Evolutionary conservation across 64 coral and sea anemone genomes (phyloP), one percentile per base, ranked within the genome.

Genomic region (Actinia equina): DNA sequence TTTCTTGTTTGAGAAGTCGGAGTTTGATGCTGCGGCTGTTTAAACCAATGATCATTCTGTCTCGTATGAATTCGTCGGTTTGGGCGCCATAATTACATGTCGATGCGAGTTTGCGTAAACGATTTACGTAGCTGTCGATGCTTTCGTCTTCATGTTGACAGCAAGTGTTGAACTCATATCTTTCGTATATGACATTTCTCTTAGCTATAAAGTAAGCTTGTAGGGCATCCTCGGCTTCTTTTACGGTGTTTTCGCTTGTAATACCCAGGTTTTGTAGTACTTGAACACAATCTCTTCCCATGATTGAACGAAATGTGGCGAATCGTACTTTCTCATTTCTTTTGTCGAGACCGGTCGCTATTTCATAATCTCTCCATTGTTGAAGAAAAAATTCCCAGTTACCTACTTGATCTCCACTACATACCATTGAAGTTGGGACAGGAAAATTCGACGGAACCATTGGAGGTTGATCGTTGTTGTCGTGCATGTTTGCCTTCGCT

Each of bases 291-390:
- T 85, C 86, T 46, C 70, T 26, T 79, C 78, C 85, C 86, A 84
- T 88, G 61, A 85, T 27, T 77, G 81, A 88, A 44, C 81, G 25
- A 57, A 83, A 77, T 2, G 80, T 92, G 7, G 81, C 59, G 9
- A 20, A 4, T 22, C 65, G 5, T 30, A 89, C 27, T 37, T 76
- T 78, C 88, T 79, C 62, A 45, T 14, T 57, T 46, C 57, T 45
- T 44, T 84, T 52, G 71, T 92, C 79, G 10, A 92, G 54, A 61
- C 51, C 86, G 52, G 86, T 92, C n/a, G 80, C 86, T 44, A 90
- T 71, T 58, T 90, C 64, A 52, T 92, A 92, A 92, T 88, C 77
- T 53, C 22, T 85, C 86, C 91, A 92, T 77, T 87, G 90, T 61
- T 59, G 80, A 45, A 83, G 44, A 46, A 92, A 88, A 51, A 87